Conservation (phyloP, 2,888 invertebrate genomes). For the Cheilosia urbana region DNA sequence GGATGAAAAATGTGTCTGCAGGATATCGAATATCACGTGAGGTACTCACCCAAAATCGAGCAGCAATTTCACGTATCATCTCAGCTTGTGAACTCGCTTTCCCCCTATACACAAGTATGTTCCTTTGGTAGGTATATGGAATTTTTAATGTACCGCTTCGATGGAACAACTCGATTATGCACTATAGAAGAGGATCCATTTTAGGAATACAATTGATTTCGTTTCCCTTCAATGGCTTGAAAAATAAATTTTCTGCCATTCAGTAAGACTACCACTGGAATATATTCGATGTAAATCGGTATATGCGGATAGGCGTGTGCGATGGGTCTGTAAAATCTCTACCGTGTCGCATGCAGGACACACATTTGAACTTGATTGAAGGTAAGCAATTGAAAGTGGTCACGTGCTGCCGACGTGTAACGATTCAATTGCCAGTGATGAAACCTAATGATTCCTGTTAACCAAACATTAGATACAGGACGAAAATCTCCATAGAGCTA, state of each 20-base stretch:
- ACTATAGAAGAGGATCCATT: not conserved
- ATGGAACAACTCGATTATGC: not conserved
- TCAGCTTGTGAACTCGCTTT: conserved; percentile 24
- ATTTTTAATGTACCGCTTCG: conserved; percentile 34
- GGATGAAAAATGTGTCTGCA: no score
- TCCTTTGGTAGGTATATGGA: not conserved
- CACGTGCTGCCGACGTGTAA: conserved; percentile 1
- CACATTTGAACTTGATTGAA: not conserved
- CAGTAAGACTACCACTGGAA: no score
- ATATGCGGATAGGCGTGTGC: not conserved
- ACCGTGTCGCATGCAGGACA: not conserved
- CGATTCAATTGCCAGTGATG: conserved; percentile 4
- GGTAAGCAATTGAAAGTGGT: conserved; percentile 4
- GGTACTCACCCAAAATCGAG: conserved; percentile 10
- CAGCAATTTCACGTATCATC: conserved; percentile 51
- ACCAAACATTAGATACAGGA: not conserved
- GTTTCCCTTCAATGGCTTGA: not conserved
- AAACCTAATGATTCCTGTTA: conserved; percentile 21
- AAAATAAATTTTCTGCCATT: not conserved
- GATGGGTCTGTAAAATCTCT: not conserved
- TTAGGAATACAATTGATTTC: conserved; percentile 9
- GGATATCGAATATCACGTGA: no score
- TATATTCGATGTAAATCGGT: no score
- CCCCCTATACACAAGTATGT: not conserved
- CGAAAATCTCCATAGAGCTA: not conserved